Evolutionary conservation across 53 echinoderm and acorn worm species (phyloP), one percentile per base, ranked within the genome.

Genomic region (Echinarachnius parma): DNA sequence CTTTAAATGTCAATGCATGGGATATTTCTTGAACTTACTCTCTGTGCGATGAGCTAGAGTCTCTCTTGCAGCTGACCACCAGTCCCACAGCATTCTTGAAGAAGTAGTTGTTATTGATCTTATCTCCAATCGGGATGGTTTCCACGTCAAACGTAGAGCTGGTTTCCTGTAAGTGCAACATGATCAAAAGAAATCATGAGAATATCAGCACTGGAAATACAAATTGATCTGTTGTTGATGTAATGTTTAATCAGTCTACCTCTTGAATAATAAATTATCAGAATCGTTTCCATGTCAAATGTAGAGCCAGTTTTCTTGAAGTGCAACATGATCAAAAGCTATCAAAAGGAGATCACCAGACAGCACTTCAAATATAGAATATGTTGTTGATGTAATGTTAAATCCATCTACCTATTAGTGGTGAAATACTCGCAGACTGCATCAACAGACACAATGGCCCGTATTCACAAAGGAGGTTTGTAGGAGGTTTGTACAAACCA

Each of bases 31-130:
- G 42, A 39, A 71, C 89, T 89, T 57, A 90, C 90, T 90, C 90
- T 79, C 86, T 86, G 62, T 83, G 82, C 24, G 86, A 59, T 2
- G 86, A 65, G 9, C 67, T 82, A 9, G 82, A 64, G 23, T 90
- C 86, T 69, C 77, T 78, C 53, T 79, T 82, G 57, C 90, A 90
- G 66, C 86, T 86, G 20, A 90, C 83, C 3, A 86, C 83, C 24
- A 90, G 34, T 3, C 62, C 75, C 13, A 75, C 70, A 3, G 90
- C 82, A 35, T 69, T 69, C 70, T 69, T 69, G 70, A 69, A 69
- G 70, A 69, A 35, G 23, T 21, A 46, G 16, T 46, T 60, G 16
- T 47, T 46, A 29, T 59, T 60, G 46, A 60, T 62, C 34, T 77
- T 77, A 13, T 34, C 49, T 16, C 62, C 49, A 14, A 60, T 49